Evolutionary conservation across 2,113 vertebrate genomes (phyloP).

Genomic region (Phylloscopus whistleri): DNA sequence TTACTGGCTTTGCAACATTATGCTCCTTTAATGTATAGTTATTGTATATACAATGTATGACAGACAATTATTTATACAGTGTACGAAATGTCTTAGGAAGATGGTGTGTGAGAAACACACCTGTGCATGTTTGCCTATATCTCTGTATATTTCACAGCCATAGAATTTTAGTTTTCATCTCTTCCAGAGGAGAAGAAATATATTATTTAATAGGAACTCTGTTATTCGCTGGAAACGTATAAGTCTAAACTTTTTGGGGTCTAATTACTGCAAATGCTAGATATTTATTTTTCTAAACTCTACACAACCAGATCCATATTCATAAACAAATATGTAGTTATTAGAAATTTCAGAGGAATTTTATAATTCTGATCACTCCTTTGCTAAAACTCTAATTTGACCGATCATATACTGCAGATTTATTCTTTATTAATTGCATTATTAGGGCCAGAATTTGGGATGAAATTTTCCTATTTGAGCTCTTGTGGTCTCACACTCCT

Average conservation of each 20-base stretch:
- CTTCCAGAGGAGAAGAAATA: background rate
- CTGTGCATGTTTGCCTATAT: background rate
- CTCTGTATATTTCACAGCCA: background rate
- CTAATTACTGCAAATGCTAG: background rate
- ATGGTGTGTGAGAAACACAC: background rate
- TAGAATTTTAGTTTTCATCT: background rate
- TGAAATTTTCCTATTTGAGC: background rate
- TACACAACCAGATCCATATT: background rate
- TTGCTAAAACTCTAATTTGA: background rate
- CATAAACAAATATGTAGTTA: background rate
- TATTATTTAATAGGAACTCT: background rate
- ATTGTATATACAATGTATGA: background rate
- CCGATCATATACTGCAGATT: background rate
- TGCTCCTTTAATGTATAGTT: background rate
- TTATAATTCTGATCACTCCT: background rate
- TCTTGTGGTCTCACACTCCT: background rate
- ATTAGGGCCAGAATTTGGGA: background rate
- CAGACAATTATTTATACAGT: background rate
- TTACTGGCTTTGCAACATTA: background rate
- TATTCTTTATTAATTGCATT: background rate
- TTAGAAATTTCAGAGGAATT: background rate
- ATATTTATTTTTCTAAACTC: background rate
- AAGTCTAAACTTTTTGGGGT: background rate
- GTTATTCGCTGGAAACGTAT: background rate
- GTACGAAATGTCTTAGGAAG: background rate